Evolutionary conservation across 2,888 invertebrate genomes (phyloP), one percentile per base, ranked within the genome.

Genomic region (Microplitis deprimator): DNA sequence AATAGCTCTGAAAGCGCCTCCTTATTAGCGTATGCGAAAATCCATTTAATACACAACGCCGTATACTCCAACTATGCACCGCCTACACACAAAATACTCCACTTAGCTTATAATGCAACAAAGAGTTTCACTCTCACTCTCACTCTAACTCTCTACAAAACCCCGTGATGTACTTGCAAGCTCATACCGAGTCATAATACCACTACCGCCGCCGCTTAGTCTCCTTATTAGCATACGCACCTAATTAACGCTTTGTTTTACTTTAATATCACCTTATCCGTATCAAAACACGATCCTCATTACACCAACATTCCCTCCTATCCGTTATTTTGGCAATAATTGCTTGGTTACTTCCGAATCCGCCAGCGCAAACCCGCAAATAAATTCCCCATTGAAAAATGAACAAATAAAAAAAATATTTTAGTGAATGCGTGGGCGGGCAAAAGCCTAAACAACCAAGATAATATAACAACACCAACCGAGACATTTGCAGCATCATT

Each of bases 401-500:
- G 75, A 40, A 72, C 75, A 65, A 79, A 40, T 68, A 79, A 79
- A 80, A 70, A 77, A 77, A 79, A 69, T 78, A 79, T 78, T 79
- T 73, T 50, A 79, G 79, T 77, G 79, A 80, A 81, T 87, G 88
- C 88, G 89, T 89, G 88, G 88, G 89, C 88, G 87, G 88, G 87
- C 89, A 78, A 79, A 29, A 89, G 89, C 88, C 89, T 86, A 88
- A 88, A 50, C 50, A 50, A 87, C 85, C 86, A 84, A 88, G 89
- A 89, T 89, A 89, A 89, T 89, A 89, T 87, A 88, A 87, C 87
- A 87, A 86, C 74, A 86, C 86, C 86, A 84, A 83, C 81, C 85
- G 85, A 85, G 87, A 88, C 89, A 89, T 89, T 89, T 89, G 89
- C 89, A 89, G 87, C 89, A 86, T 89, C 89, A 89, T 89, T 89